Conservation (phyloP, 2,888 invertebrate species). For the Habrosyne pyritoides region DNA sequence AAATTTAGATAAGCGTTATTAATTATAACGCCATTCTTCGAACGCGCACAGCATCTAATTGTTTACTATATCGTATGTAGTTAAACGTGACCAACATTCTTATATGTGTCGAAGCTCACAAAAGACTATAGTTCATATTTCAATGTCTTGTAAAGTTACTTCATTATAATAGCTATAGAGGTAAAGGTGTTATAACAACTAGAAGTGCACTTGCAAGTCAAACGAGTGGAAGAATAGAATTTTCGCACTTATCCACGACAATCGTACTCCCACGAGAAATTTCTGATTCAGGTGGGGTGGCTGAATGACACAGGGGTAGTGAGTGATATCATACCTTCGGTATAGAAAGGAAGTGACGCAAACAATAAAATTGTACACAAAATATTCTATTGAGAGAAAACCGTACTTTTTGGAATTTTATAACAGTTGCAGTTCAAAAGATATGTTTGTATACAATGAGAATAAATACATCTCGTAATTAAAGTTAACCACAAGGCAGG, state of each 20-base stretch:
- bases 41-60: slow-evolving; percentile 5
- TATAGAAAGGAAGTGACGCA: slow-evolving; percentile 45
- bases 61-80: slow-evolving; percentile 2
- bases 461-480: too few species aligned
- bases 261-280: slow-evolving; percentile 73
- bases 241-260: slow-evolving; percentile 66
- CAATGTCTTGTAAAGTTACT: not conserved
- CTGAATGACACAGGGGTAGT: slow-evolving; percentile 49
- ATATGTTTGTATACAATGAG: too few species aligned
- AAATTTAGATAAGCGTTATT: slow-evolving; percentile 9
- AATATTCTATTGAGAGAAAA: too few species aligned
- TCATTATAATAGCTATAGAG: not conserved
- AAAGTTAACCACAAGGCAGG: too few species aligned
- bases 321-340: slow-evolving; percentile 49
- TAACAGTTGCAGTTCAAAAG: too few species aligned
- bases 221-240: slow-evolving; percentile 41
- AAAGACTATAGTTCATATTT: not conserved
- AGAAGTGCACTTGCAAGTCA: slow-evolving; percentile 43
- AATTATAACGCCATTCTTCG: slow-evolving; percentile 5
- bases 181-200: slow-evolving; percentile 24
- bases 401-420: too few species aligned
- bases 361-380: slow-evolving; percentile 46
- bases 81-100: slow-evolving; percentile 3
- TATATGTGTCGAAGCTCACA: not conserved
- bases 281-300: slow-evolving; percentile 63